Percentiles rank a stretch among this genome's conserved stretches.
phyloP scores from a whole-genome alignment of 2,888 invertebrate genomes.

The Salpingus planirostris region DNA sequence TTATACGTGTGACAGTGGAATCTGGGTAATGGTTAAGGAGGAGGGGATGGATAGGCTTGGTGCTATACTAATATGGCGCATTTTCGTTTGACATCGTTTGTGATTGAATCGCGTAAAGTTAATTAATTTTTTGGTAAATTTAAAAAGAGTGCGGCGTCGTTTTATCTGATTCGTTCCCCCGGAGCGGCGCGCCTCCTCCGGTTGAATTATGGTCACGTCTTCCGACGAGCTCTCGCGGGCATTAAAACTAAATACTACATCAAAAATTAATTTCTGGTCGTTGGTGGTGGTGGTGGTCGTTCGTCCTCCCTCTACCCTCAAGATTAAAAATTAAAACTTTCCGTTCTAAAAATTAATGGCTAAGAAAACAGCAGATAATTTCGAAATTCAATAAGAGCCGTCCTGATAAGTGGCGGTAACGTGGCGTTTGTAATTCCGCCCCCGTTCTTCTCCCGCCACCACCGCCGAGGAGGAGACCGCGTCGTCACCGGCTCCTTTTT shows the following conservation, averaged over 20 bases:
- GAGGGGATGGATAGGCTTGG: too few relatives aligned
- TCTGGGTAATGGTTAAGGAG: too few relatives aligned
- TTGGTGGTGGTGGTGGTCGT: too few relatives aligned
- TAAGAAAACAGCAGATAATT: slow-evolving; percentile 42
- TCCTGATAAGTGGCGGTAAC: slow-evolving; percentile 20
- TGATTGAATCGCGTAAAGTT: too few relatives aligned
- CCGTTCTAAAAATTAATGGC: slow-evolving; percentile 39
- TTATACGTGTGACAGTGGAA: too few relatives aligned
- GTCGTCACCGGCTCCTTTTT: slow-evolving; percentile 21
- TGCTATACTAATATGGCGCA: too few relatives aligned
- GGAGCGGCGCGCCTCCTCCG: not conserved
- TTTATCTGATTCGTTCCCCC: too few relatives aligned
- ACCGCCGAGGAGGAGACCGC: too few relatives aligned
- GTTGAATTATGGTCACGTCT: too few relatives aligned
- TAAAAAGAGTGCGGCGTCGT: too few relatives aligned
- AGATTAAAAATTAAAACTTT: slow-evolving; percentile 42
- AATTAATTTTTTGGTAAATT: too few relatives aligned
- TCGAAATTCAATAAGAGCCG: slow-evolving; percentile 38
- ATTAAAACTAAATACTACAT: slow-evolving; percentile 27
- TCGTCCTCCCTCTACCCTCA: slow-evolving; percentile 30
- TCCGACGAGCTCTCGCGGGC: slow-evolving; percentile 1
- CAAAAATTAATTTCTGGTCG: slow-evolving; percentile 38
- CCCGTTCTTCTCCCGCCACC: slow-evolving; percentile 3
- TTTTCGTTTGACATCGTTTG: too few relatives aligned
- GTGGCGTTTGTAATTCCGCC: slow-evolving; percentile 16